Evolutionary conservation across 2,888 invertebrate species (phyloP).

Genomic region (Octonoba sinensis): DNA sequence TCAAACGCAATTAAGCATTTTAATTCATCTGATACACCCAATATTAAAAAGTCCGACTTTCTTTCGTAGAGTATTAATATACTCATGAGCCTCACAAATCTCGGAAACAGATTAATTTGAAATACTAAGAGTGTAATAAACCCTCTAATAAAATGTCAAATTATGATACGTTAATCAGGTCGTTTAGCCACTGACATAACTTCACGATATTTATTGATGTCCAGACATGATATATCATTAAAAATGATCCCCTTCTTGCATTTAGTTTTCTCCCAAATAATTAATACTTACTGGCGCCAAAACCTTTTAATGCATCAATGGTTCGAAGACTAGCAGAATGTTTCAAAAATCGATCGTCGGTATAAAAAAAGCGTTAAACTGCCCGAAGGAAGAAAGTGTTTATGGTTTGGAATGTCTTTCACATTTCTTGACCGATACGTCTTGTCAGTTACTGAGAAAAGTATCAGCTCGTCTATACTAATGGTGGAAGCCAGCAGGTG

Average conservation of each 20-base stretch:
- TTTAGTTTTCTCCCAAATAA: conserved; percentile 40
- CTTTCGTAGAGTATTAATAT: too few species aligned
- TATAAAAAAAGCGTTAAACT: background rate
- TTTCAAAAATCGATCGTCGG: conserved; percentile 32
- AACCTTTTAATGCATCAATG: conserved; percentile 44
- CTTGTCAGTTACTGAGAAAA: conserved; percentile 19
- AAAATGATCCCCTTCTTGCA: conserved; percentile 23
- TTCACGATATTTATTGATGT: conserved; percentile 35
- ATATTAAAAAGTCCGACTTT: too few species aligned
- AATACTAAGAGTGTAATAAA: too few species aligned
- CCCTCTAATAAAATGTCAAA: background rate
- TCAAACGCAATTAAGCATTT: too few species aligned
- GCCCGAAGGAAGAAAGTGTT: background rate
- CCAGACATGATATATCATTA: conserved; percentile 32
- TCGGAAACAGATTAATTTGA: too few species aligned
- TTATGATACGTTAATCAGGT: conserved; percentile 17
- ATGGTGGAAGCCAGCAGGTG: conserved; percentile 38
- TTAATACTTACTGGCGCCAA: conserved; percentile 31
- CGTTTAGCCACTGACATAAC: conserved; percentile 10
- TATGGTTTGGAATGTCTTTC: conserved; percentile 1
- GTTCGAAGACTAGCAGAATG: conserved; percentile 11
- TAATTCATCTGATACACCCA: too few species aligned
- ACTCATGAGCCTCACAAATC: too few species aligned
- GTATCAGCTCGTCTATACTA: background rate
- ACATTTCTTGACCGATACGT: conserved; percentile 21